Evolutionary conservation across 2,797 vertebrate genomes (phyloP).

Genomic region (Coregonus ussuriensis): DNA sequence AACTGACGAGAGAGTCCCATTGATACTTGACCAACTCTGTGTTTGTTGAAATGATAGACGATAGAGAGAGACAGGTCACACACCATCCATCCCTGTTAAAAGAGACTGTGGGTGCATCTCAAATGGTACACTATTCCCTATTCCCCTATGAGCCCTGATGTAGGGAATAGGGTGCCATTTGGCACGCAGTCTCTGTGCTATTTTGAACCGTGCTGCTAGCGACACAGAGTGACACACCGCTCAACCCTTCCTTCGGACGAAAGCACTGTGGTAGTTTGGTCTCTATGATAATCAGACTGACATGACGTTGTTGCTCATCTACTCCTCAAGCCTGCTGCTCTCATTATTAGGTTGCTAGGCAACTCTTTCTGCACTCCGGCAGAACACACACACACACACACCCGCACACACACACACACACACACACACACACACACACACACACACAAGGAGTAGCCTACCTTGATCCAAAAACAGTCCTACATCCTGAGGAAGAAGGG

Average conservation of each 20-base stretch:
- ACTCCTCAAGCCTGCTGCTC: constrained; percentile 56
- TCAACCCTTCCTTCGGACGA: constrained; percentile 22
- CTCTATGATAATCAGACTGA: constrained; percentile 49
- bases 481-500: constrained; percentile 75
- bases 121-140: too few relatives aligned
- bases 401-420: constrained; percentile 14
- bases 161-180: neutral
- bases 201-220: neutral
- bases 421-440: constrained; percentile 2
- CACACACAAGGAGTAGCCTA: constrained; percentile 58
- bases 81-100: neutral
- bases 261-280: constrained; percentile 31
- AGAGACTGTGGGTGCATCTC: neutral
- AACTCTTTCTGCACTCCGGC: constrained; percentile 61
- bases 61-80: neutral
- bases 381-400: constrained; percentile 38
- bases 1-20: neutral
- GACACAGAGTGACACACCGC: constrained; percentile 10
- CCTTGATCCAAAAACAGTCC: constrained; percentile 84
- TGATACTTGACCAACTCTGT: neutral
- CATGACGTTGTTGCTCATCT: constrained; percentile 43
- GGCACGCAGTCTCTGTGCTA: neutral
- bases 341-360: constrained; percentile 67
- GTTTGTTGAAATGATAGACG: neutral
- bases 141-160: too few relatives aligned